These are phyloP conservation scores for Bombylius major DNA, from an alignment of 2,888 invertebrate genomes.

Conservation along the genomic window DNA sequence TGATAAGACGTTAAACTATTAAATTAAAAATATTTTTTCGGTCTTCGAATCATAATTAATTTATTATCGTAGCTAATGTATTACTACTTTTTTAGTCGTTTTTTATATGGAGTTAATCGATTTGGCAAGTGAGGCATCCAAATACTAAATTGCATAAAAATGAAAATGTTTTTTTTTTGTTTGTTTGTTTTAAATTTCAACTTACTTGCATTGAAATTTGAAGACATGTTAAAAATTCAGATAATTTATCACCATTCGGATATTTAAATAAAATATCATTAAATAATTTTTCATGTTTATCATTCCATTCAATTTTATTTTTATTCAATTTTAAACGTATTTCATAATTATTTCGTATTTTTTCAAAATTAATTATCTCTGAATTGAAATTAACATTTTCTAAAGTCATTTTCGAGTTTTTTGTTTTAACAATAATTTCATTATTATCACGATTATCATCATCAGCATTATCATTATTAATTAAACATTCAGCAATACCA, in stretches of 20 bases:
- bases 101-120: no score
- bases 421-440: no score
- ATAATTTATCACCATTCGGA: conserved; percentile 25
- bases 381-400: no score
- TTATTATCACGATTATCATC: no score
- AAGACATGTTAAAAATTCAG: conserved; percentile 34
- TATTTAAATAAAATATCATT: conserved; percentile 17
- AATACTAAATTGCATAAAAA: no score
- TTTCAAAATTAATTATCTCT: not conserved
- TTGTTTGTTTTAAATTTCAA: conserved; percentile 1
- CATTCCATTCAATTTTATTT: conserved; percentile 18
- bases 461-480: conserved; percentile 35
- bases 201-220: conserved; percentile 40
- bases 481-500: conserved; percentile 50
- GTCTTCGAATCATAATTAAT: no score
- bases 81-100: no score
- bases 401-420: no score
- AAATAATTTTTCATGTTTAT: conserved; percentile 18
- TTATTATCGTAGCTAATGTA: no score
- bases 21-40: no score
- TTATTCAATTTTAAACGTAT: conserved; percentile 12
- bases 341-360: conserved; percentile 6
- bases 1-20: no score
- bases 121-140: no score
- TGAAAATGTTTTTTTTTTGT: not conserved